phyloP scores from a whole-genome alignment of 2,113 vertebrate genomes.

The Chrysochloris asiatica region DNA sequence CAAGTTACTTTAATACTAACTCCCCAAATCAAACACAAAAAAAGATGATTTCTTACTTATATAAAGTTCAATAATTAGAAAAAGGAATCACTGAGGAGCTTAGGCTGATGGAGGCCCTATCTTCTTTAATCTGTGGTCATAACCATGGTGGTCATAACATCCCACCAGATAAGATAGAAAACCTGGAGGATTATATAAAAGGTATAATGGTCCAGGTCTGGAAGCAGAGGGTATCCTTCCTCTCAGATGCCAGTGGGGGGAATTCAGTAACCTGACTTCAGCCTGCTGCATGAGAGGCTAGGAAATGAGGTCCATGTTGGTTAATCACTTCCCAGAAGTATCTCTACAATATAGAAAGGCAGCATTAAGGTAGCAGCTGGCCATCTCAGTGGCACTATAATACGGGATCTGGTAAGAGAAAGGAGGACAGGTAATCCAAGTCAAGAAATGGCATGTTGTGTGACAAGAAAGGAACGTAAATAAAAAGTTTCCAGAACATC shows the following conservation, averaged over 20 bases:
- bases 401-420: neutral
- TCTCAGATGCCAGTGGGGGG: neutral
- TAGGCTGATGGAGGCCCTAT: neutral
- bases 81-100: neutral
- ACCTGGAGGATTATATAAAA: neutral
- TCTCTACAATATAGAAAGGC: neutral
- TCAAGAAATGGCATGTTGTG: neutral
- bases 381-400: neutral
- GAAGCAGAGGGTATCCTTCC: neutral
- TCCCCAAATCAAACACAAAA: neutral
- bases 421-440: neutral
- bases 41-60: neutral
- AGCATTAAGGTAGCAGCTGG: neutral
- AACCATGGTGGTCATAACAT: neutral
- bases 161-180: neutral
- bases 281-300: neutral
- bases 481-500: slow-evolving; percentile 19
- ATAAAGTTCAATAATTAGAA: neutral
- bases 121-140: neutral
- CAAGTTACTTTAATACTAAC: neutral
- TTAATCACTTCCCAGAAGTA: neutral
- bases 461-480: neutral
- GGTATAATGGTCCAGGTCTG: neutral
- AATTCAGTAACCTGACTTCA: neutral
- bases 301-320: neutral